These are phyloP conservation scores for Solenopsis invicta DNA, from an alignment of 1,140 invertebrate genomes.

Conservation along the genomic window DNA sequence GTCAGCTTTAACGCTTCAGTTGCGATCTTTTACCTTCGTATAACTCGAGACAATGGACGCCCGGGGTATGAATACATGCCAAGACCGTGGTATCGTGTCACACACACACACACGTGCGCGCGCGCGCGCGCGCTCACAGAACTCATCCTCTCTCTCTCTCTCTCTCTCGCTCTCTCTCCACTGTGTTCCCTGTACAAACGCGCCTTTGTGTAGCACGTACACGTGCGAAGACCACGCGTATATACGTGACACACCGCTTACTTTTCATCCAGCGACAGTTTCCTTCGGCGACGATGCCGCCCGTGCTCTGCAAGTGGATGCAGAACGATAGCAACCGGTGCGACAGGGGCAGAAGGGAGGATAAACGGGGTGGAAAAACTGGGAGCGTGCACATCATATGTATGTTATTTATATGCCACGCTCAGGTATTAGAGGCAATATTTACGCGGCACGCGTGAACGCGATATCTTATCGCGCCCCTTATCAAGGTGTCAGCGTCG, in stretches of 20 bases:
- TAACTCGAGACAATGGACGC: slow-evolving; percentile 80
- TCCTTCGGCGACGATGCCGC: slow-evolving; percentile 26
- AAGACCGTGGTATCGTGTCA: slow-evolving; percentile 75
- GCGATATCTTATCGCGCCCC: slow-evolving; percentile 65
- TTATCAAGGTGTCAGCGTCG: slow-evolving; percentile 61
- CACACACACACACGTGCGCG: slow-evolving; percentile 50
- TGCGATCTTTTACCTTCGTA: slow-evolving; percentile 80
- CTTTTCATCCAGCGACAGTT: slow-evolving; percentile 67
- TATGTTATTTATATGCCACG: slow-evolving; percentile 72
- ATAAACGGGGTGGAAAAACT: slow-evolving; percentile 57
- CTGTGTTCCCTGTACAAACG: not conserved
- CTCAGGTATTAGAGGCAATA: slow-evolving; percentile 68
- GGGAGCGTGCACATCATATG: slow-evolving; percentile 16
- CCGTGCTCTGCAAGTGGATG: slow-evolving; percentile 31
- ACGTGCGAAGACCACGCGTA: slow-evolving; percentile 26
- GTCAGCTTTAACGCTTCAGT: slow-evolving; percentile 75
- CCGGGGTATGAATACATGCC: slow-evolving; percentile 77
- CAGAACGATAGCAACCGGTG: slow-evolving; percentile 38
- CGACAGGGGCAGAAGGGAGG: not conserved
- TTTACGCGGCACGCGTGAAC: slow-evolving; percentile 64
- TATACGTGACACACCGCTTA: slow-evolving; percentile 59
- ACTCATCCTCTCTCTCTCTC: too few relatives aligned
- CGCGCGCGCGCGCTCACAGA: too few relatives aligned
- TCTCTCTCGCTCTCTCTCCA: too few relatives aligned
- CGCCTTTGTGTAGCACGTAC: slow-evolving; percentile 13